Percentiles rank a stretch among this genome's conserved stretches.
Conservation (phyloP, 1,140 invertebrate genomes). For the Pygmarrhopalites habei region DNA sequence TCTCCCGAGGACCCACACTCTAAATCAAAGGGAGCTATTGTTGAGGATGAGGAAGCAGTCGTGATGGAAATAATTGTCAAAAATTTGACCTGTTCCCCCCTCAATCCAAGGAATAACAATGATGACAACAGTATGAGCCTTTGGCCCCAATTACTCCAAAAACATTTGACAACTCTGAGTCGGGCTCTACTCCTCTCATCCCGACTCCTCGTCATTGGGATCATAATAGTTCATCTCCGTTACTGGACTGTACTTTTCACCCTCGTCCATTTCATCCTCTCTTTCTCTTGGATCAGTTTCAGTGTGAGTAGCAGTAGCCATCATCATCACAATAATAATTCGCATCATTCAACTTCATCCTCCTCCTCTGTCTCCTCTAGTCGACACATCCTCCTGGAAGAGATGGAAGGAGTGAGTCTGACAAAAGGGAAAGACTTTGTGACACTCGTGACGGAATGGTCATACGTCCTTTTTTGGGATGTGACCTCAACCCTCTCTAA, state of each 20-base stretch:
- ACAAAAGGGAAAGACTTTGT: slow-evolving; percentile 14
- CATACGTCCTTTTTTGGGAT: slow-evolving; percentile 37
- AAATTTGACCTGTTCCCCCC: slow-evolving; percentile 1
- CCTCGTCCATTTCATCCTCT: slow-evolving; percentile 27
- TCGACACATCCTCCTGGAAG: neutral
- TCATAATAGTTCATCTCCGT: slow-evolving; percentile 25
- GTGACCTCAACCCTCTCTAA: slow-evolving; percentile 13
- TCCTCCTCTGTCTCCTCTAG: too few species aligned
- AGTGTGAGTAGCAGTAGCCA: too few species aligned
- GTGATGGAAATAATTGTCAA: slow-evolving; percentile 15
- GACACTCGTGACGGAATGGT: slow-evolving; percentile 13
- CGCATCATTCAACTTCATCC: too few species aligned
- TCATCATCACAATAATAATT: slow-evolving; percentile 10
- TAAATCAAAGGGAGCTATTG: slow-evolving; percentile 5
- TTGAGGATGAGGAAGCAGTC: too few species aligned
- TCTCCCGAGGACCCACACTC: slow-evolving; percentile 9
- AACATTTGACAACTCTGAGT: slow-evolving; percentile 19
- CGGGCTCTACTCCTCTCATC: slow-evolving; percentile 26
- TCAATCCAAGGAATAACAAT: neutral
- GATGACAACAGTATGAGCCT: neutral
- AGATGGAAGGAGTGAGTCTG: slow-evolving; percentile 7
- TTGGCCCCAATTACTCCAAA: slow-evolving; percentile 24
- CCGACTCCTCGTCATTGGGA: slow-evolving; percentile 28
- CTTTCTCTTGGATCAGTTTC: slow-evolving; percentile 27
- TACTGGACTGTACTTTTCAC: slow-evolving; percentile 26